Evolutionary conservation across 2,113 vertebrate genomes (phyloP).

Genomic region (Ageneiosus marmoratus): DNA sequence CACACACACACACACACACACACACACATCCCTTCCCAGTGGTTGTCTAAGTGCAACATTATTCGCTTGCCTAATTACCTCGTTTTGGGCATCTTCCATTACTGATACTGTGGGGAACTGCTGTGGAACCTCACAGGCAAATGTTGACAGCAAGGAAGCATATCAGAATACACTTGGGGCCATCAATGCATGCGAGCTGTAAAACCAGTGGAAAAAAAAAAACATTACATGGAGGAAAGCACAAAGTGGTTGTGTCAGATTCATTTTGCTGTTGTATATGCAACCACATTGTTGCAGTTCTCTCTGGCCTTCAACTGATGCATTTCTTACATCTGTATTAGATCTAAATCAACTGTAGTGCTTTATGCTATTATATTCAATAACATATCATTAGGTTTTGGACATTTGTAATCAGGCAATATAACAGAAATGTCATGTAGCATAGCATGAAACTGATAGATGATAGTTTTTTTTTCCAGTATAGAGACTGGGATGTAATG

Average conservation of each 20-base stretch:
- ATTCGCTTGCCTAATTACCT: conserved; percentile 51
- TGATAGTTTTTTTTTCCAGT: not conserved
- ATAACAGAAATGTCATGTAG: not conserved
- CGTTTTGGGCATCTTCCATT: conserved; percentile 51
- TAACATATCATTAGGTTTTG: not conserved
- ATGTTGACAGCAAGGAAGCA: conserved; percentile 44
- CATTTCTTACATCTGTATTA: conserved; percentile 7
- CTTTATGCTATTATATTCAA: conserved; percentile 7
- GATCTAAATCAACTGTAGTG: not conserved
- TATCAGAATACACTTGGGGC: conserved; percentile 39
- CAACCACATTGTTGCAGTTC: conserved; percentile 1
- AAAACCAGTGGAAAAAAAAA: conserved; percentile 21
- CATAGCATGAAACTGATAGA: not conserved
- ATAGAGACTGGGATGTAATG: not conserved
- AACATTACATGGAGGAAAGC: conserved; percentile 32
- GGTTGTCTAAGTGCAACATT: conserved; percentile 52
- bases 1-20: conserved; percentile 25
- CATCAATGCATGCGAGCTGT: conserved; percentile 19
- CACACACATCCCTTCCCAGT: conserved; percentile 24
- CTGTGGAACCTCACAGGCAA: conserved; percentile 38
- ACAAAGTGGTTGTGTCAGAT: conserved; percentile 41
- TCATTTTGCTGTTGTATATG: conserved; percentile 26
- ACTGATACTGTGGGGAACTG: conserved; percentile 42
- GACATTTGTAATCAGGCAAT: not conserved
- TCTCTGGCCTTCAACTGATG: conserved; percentile 1